Conservation (phyloP, 2,888 invertebrate genomes). For the Aphodius sticticus region DNA sequence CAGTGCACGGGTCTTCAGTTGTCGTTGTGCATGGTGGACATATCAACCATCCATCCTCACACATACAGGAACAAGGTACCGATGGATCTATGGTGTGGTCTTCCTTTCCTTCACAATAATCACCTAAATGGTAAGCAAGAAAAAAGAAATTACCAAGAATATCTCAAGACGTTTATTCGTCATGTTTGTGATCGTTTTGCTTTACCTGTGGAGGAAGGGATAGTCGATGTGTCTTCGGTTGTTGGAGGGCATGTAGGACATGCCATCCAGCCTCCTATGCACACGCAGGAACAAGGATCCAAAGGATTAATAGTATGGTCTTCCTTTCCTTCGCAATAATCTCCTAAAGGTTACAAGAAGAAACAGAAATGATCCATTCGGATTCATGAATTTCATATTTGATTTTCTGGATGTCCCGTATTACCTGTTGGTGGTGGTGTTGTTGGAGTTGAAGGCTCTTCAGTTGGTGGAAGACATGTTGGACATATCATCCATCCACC, state of each 20-base stretch:
- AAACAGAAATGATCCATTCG: background rate
- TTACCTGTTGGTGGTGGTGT: background rate
- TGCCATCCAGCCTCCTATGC: slow-evolving; percentile 5
- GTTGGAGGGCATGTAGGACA: background rate
- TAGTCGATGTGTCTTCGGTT: background rate
- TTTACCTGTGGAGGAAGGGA: background rate
- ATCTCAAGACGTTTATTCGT: no score
- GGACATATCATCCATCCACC: background rate
- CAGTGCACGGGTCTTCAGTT: background rate
- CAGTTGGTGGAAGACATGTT: background rate
- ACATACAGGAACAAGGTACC: background rate
- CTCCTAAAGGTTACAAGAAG: background rate
- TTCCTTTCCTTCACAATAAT: slow-evolving; percentile 5
- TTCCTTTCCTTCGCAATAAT: slow-evolving; percentile 19
- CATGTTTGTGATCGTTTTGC: no score
- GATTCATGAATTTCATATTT: background rate
- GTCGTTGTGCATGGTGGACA: background rate
- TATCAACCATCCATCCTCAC: background rate
- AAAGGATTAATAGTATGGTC: background rate
- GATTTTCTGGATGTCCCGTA: background rate
- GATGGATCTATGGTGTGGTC: background rate
- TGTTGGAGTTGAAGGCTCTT: background rate
- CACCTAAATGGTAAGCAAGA: background rate
- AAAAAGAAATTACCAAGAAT: background rate
- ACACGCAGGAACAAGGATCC: slow-evolving; percentile 13